Evolutionary conservation across 2,888 invertebrate genomes (phyloP).

Genomic region (Gymnosoma rotundatum): DNA sequence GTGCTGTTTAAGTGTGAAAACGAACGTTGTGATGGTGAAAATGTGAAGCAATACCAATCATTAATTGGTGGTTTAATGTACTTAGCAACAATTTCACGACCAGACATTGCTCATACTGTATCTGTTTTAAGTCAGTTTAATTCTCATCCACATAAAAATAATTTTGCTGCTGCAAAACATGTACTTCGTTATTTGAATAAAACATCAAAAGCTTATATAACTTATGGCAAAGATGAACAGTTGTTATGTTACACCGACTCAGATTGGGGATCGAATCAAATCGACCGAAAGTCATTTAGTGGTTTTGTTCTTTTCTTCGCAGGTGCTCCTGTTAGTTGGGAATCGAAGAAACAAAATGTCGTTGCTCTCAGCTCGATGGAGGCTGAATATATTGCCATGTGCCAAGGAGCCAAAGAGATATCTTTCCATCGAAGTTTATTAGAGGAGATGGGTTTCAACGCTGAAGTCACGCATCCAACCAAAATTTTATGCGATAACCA

Average conservation of each 20-base stretch:
- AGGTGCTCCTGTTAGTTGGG: slow-evolving; percentile 63
- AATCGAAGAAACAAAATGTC: slow-evolving; percentile 65
- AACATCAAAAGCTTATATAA: slow-evolving; percentile 24
- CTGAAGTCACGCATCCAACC: slow-evolving; percentile 14
- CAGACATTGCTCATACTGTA: slow-evolving; percentile 66
- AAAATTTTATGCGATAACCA: slow-evolving; percentile 23
- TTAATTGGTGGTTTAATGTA: slow-evolving; percentile 58
- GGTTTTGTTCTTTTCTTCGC: slow-evolving; percentile 59
- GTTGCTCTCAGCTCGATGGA: slow-evolving; percentile 66
- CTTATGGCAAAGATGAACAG: slow-evolving; percentile 24
- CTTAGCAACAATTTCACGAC: too few species aligned
- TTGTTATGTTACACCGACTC: slow-evolving; percentile 66
- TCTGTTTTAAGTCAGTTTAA: slow-evolving; percentile 60
- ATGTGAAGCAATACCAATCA: slow-evolving; percentile 51
- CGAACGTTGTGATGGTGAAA: slow-evolving; percentile 38
- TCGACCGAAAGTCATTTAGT: slow-evolving; percentile 64
- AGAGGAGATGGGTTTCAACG: slow-evolving; percentile 49
- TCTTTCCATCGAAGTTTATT: slow-evolving; percentile 62
- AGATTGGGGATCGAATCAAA: slow-evolving; percentile 66
- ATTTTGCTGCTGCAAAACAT: slow-evolving; percentile 68
- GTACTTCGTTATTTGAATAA: slow-evolving; percentile 60
- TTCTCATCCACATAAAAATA: slow-evolving; percentile 69
- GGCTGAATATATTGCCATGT: slow-evolving; percentile 70
- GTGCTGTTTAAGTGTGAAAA: slow-evolving; percentile 51
- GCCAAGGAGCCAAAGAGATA: slow-evolving; percentile 65